Base-by-base conservation (phyloP, 2,888 invertebrate genomes). In the Eristalinus sepulchralis region DNA sequence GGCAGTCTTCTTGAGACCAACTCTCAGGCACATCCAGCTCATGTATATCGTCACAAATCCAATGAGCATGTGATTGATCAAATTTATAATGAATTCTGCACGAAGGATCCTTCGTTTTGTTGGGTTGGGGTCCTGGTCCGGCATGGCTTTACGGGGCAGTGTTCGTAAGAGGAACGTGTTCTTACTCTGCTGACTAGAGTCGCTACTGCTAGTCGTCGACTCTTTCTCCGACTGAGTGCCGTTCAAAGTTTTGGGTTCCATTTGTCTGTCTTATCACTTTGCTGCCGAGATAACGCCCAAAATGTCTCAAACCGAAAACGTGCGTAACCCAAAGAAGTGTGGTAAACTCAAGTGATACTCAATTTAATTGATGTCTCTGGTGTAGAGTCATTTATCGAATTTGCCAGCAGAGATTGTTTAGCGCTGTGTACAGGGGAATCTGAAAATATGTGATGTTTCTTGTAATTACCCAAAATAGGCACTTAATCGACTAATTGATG, bases 1-100 rank as follows among this genome's bases (percentile, higher is more conserved):
- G 0, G 89, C 88, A 11, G 91, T 90, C 0, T 89, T 89, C 3
- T 72, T 33, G 6, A 91, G 88, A 11, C 88, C 89, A 2, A 84
- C 47, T 0, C 90, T 88, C 39, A 91, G 55, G 57, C 91, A 91
- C 59, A 83, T 82, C 91, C 91, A 91, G 79, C 89, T 89, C 34
- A 91, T 87, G 88, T 90, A 91, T 13, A 91, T 89, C 5, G 91
- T 90, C 1, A 91, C 88, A 64, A 91, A 91, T 3, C 91, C 91
- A 20, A 91, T 91, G 75, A 90, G 90, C 53, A 91, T 79, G 31
- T 91, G 91, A 79, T 91, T 91, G 0, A 91, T 64, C 11, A 90
- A 80, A 88, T 90, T 90, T 0, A 91, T 67, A 2, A 66, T 67
- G 1, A 90, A 88, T 64, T 91, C 91, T 8, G 90, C 20, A 22